Evolutionary conservation across 1,140 invertebrate species (phyloP), one percentile per base, ranked within the genome.

Genomic region (Platyscapa corneri): DNA sequence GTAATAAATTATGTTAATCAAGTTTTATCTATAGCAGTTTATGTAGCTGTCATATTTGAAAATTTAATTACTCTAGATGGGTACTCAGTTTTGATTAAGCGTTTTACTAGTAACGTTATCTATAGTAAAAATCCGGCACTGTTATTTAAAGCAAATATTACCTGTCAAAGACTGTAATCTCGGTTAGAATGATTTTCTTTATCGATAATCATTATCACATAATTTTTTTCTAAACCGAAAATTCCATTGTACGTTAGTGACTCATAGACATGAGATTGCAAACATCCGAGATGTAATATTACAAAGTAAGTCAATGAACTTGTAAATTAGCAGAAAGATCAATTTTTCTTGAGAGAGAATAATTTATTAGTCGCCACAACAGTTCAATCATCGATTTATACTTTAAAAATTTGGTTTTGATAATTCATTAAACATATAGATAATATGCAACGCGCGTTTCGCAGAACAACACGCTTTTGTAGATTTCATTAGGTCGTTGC

Each of bases 181-280:
- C 27, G 53, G 18, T n/a, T 64, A 42, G 14, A 32, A 42, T 74
- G 46, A 14, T 53, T 56, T 46, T 78, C 53, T 79, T 75, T 49
- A 75, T 85, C 77, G 70, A 81, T 75, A 85, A 80, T 74, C 23
- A 81, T 85, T 85, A 85, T 85, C 67, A 67, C 53, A n/a, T 85
- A 30, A 75, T 80, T 64, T 81, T 80, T 81, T 75, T 75, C 67
- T 49, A 75, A 84, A 79, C 46, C 34, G 46, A 67, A 39, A 72
- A 81, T 81, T 85, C 67, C 75, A 74, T 81, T 75, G 77, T 77
- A 23, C 14, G 16, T 32, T 16, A 18, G 53, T 85, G 83, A 85
- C 49, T 85, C 83, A 85, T 30, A 49, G 27, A 39, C 37, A 37
- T 18, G 10, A 20, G 27, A 77, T 78, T 37, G 65, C 72, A 72